Evolutionary conservation across 2,888 invertebrate genomes (phyloP), one percentile per base, ranked within the genome.

Genomic region (Sycophila texana): DNA sequence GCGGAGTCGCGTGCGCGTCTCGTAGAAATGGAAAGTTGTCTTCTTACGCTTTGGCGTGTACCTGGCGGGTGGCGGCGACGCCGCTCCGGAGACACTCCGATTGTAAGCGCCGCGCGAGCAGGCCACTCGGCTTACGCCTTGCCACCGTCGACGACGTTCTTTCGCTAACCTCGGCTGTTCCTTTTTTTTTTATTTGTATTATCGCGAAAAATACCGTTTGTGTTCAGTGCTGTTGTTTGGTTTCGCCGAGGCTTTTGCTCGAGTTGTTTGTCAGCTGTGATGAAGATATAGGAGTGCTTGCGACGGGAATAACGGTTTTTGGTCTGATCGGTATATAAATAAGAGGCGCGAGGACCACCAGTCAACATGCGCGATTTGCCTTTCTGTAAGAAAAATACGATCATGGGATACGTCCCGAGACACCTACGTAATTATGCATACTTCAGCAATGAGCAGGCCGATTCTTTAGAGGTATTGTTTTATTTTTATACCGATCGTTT

Each of bases 11-110:
- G 77, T 80, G 73, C 83, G 81, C 72, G 73, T 81, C 76, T 63
- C 70, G 79, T 82, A 86, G 87, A 88, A 88, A 88, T 87, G 86
- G 88, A 88, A 88, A 88, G 88, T 88, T 85, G 85, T 87, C 85
- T 86, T 86, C 85, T 83, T 81, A 81, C 77, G 66, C 79, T 26
- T 55, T 49, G 67, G 13, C 51, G 72, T 66, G 22, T 73, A 61
- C 70, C 49, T 67, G 72, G 65, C 73, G 61, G 61, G 61, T 14
- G 67, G 30, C 51, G 18, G 71, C 57, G 47, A 39, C 57, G 80
- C 67, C 77, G 77, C 47, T 30, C 39, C 55, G 60, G 77, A 60
- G 51, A 18, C 71, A 51, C 60, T 49, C 63, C 63, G 57, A 68
- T 70, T 51, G 74, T 60, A 22, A 4, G 20, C 53, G 55, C 55